Evolutionary conservation across 1,140 invertebrate species (phyloP).

Genomic region (Conus ventricosus): DNA sequence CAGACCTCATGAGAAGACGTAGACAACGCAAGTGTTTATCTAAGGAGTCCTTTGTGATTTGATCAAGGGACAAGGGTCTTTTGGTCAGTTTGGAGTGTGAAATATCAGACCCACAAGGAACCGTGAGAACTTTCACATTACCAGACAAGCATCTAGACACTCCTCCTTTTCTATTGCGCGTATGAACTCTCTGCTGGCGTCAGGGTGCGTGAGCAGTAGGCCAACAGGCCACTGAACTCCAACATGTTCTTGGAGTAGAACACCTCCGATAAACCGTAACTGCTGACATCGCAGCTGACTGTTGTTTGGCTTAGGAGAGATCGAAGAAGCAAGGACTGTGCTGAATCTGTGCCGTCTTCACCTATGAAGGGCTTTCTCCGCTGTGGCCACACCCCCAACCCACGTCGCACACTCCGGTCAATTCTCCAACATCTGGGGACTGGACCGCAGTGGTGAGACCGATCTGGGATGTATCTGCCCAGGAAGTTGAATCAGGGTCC

Average conservation of each 20-base stretch:
- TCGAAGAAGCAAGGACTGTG: slow-evolving; percentile 29
- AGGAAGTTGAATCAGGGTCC: slow-evolving; percentile 41
- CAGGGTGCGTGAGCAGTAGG: slow-evolving; percentile 74
- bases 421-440: slow-evolving; percentile 40
- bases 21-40: no score
- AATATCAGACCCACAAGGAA: no score
- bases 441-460: slow-evolving; percentile 37
- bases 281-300: not conserved
- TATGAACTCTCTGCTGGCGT: slow-evolving; percentile 75
- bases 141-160: no score
- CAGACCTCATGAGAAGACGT: no score
- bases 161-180: slow-evolving; percentile 77
- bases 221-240: slow-evolving; percentile 60
- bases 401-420: slow-evolving; percentile 39
- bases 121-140: no score
- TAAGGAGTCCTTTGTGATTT: no score
- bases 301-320: not conserved
- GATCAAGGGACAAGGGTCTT: no score
- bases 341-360: slow-evolving; percentile 36
- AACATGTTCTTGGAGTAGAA: not conserved
- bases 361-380: no score
- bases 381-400: slow-evolving; percentile 36
- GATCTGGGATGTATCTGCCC: slow-evolving; percentile 37
- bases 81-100: no score
- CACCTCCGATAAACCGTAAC: slow-evolving; percentile 4